Evolutionary conservation across 2,113 vertebrate genomes (phyloP), one percentile per base, ranked within the genome.

Genomic region (Heliornis fulica): DNA sequence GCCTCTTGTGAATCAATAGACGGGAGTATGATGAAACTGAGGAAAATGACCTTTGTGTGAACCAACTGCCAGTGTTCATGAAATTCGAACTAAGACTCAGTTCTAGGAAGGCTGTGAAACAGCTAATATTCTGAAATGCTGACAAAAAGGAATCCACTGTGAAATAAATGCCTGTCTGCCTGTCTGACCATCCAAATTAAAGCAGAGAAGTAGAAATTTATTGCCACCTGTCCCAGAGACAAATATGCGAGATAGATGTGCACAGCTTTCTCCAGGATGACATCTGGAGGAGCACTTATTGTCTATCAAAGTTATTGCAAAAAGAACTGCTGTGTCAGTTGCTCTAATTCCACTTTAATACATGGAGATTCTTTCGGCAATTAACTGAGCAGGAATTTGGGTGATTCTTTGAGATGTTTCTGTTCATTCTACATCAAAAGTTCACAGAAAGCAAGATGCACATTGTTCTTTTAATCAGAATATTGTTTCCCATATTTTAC

Each of bases 151-250:
- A 89, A 95, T 90, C 91, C 50, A 48, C 82, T 92, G 93, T 97
- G 90, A 97, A 95, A 96, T 87, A 96, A 93, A 83, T 75, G 90
- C 70, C 85, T 96, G 66, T 96, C 96, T 97, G 89, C 90, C 66
- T 86, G 94, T 93, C 93, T 93, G 94, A 93, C 50, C 90, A 74
- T 96, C 96, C 95, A 92, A 97, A 97, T 96, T 96, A 96, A 98
- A 92, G 86, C 89, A 95, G 75, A 89, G 86, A 97, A 96, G 79
- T 96, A 90, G 94, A 95, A 94, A 91, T 93, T 94, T 97, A 95
- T 97, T 95, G 93, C 95, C 66, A 95, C 85, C 94, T 96, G 92
- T 96, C 82, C 89, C 81, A 83, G 71, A 95, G 84, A 96, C 90
- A 96, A 96, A 97, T 95, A 92, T 76, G 76, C 7, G 90, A 81